Conservation (phyloP, 2,797 vertebrate genomes). For the Arremon brunneinucha region DNA sequence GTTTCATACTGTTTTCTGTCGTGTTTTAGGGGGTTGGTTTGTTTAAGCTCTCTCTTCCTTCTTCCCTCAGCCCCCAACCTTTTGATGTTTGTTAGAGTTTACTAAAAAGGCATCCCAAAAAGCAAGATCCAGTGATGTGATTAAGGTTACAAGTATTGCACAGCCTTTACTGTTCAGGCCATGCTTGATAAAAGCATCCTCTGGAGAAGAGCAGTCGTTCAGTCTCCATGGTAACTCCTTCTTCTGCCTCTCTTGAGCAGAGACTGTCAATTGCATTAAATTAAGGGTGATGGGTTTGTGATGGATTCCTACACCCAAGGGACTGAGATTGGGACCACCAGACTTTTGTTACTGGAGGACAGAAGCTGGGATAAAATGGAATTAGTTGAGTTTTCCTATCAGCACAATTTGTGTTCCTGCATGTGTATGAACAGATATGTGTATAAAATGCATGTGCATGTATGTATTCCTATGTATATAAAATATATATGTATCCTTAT, state of each 20-base stretch:
- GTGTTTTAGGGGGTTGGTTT: background rate
- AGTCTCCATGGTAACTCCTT: constrained; percentile 54
- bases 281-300: constrained; percentile 32
- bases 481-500: background rate
- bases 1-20: background rate
- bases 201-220: constrained; percentile 15
- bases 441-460: background rate
- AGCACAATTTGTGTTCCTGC: background rate
- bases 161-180: background rate
- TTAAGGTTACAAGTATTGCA: background rate
- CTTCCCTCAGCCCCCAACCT: background rate
- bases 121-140: background rate
- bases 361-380: background rate
- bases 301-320: background rate
- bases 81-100: background rate
- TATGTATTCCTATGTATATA: background rate
- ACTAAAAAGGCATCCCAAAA: background rate
- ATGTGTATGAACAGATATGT: background rate
- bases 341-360: background rate
- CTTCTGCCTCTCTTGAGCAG: constrained; percentile 13
- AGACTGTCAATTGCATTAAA: constrained; percentile 27
- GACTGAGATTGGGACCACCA: background rate
- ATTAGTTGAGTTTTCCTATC: background rate
- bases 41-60: background rate
- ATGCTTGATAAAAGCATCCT: constrained; percentile 19